phyloP scores from a whole-genome alignment of 2,797 vertebrate genomes.

The Lepidocolaptes lacrymiger region DNA sequence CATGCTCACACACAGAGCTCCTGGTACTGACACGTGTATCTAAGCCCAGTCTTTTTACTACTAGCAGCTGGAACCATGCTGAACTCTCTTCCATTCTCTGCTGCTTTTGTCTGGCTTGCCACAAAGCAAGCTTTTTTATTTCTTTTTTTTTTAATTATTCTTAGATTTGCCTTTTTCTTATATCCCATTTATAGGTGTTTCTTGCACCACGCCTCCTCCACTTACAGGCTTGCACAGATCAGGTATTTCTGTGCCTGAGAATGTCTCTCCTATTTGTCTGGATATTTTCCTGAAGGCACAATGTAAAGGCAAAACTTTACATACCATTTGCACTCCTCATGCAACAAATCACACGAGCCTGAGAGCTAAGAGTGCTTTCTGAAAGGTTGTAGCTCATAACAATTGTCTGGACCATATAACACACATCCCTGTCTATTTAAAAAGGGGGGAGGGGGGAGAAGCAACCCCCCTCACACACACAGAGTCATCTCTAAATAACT shows the following conservation, averaged over 20 bases:
- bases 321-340: conserved; percentile 14
- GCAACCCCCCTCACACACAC: background rate
- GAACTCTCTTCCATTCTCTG: background rate
- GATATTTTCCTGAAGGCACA: conserved; percentile 46
- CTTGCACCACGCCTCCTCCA: background rate
- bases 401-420: background rate
- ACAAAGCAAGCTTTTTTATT: background rate
- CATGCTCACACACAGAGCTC: background rate
- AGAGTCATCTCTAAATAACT: conserved; percentile 49
- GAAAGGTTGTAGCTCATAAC: conserved; percentile 2
- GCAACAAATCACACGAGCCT: conserved; percentile 26
- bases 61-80: background rate
- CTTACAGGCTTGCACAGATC: background rate
- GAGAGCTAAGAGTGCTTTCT: background rate
- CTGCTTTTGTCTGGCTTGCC: conserved; percentile 14
- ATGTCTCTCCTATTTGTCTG: background rate
- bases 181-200: background rate
- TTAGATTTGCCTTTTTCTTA: background rate
- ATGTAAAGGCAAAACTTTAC: conserved; percentile 28
- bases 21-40: background rate
- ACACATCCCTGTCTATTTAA: background rate
- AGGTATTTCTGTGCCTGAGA: background rate
- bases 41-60: background rate
- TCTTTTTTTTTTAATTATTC: background rate
- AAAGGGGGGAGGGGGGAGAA: background rate